Base-by-base conservation (phyloP, 1,140 invertebrate genomes). In the Drosophila parvula region DNA sequence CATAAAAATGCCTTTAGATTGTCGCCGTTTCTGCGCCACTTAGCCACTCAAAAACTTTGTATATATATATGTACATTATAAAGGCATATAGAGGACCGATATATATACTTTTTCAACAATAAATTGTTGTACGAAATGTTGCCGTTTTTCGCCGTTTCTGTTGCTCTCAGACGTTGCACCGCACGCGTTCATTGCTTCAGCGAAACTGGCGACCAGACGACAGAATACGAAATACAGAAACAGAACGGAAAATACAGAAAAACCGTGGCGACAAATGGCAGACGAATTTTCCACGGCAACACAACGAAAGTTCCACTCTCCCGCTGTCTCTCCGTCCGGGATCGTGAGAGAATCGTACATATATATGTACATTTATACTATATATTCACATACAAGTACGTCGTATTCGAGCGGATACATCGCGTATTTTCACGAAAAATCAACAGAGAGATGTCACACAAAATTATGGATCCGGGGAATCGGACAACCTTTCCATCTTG, bases 161-260 rank as follows among this genome's bases (percentile, higher is more conserved):
- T 69, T 71, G 53, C 61, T 65, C 16, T 65, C 36, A 63, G 44
- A 70, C 69, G 53, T 50, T 88, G 84, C 84, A 89, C 85, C 84
- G 85, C 78, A 84, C 84, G 78, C 84, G 84, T 74, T 89, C 84
- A 89, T 89, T 84, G 84, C 84, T 84, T 78, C 65, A 79, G 79
- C 74, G 67, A 81, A 89, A 89, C 84, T 89, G 84, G 12, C 40
- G 78, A 61, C 51, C 62, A 62, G 63, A 59, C 78, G 78, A 81
- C 79, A 59, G 61, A 55, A 34, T 28, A 50, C 51, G 36, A 69
- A 58, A 62, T 67, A 75, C 71, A 57, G 58, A 65, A 73, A 65
- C 34, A 38, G 51, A 80, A 41, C 61, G 61, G 61, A 73, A 61
- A 51, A 45, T 57, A 47, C 50, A 18, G 36, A 34, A 74, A 68